A percentile compares a stretch with the other conserved stretches of the same genome.
These are phyloP conservation scores for Condylostylus longicornis DNA, from an alignment of 1,140 invertebrate species.

Conservation along the genomic window DNA sequence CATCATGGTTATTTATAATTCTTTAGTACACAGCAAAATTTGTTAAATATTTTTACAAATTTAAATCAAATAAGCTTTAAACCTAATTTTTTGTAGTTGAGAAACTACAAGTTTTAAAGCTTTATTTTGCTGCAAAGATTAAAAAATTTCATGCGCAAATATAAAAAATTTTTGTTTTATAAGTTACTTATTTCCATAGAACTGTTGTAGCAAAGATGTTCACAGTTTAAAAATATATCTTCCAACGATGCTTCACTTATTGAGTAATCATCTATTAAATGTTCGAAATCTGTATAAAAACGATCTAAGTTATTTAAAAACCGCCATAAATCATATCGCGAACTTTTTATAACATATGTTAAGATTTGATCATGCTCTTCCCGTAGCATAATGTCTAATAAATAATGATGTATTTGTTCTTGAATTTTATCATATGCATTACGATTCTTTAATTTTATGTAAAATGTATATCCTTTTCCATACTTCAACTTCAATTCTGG, in stretches of 20 bases:
- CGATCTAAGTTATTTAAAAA: slow-evolving; percentile 17
- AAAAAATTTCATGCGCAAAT: too few relatives aligned
- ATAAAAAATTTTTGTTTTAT: not conserved
- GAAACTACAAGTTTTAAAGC: too few relatives aligned
- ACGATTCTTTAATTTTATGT: slow-evolving; percentile 24
- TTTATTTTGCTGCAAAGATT: too few relatives aligned
- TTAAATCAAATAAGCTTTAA: too few relatives aligned
- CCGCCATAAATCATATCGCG: slow-evolving; percentile 20
- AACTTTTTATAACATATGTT: slow-evolving; percentile 22
- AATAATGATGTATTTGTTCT: slow-evolving; percentile 12
- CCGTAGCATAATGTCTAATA: slow-evolving; percentile 13
- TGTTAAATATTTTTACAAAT: too few relatives aligned
- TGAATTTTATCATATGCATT: slow-evolving; percentile 16
- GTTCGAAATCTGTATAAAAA: slow-evolving; percentile 6
- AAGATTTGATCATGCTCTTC: slow-evolving; percentile 23
- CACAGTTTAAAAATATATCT: slow-evolving; percentile 28
- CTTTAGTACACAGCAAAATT: too few relatives aligned
- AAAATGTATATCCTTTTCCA: slow-evolving; percentile 34
- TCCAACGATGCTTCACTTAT: slow-evolving; percentile 29
- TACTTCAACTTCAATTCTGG: slow-evolving; percentile 33
- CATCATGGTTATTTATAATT: too few relatives aligned
- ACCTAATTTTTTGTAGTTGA: too few relatives aligned
- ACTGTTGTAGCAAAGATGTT: slow-evolving; percentile 6
- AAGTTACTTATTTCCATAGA: not conserved
- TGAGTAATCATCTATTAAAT: slow-evolving; percentile 25